These are phyloP conservation scores for Mormoops blainvillei DNA, from an alignment of 2,113 vertebrate species.

Conservation along the genomic window DNA sequence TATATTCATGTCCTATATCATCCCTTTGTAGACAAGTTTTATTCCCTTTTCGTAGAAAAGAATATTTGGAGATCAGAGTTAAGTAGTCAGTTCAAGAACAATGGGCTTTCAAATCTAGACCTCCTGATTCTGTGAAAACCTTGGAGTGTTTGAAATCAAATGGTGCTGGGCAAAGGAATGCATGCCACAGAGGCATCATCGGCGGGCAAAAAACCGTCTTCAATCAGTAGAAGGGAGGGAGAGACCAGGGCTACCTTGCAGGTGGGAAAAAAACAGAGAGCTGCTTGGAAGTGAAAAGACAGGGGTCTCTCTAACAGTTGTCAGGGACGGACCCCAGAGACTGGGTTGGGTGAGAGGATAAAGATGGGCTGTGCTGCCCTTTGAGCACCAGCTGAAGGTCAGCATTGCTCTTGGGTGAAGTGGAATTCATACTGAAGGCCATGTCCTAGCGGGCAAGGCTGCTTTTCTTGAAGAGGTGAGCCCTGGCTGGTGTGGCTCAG, in stretches of 20 bases:
- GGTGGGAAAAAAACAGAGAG: neutral
- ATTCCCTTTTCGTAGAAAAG: neutral
- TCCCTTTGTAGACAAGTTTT: neutral
- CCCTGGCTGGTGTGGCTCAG: too few relatives aligned
- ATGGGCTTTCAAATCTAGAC: neutral
- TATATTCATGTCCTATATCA: neutral
- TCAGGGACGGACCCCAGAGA: neutral
- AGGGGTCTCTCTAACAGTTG: neutral
- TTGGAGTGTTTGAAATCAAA: neutral
- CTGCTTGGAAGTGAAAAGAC: neutral
- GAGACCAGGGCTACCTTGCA: neutral
- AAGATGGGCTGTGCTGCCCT: neutral
- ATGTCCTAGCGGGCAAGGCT: neutral
- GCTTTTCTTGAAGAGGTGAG: neutral
- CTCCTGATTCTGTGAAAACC: neutral
- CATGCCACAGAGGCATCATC: neutral
- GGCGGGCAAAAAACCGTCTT: neutral
- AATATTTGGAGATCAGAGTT: neutral
- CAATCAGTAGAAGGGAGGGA: neutral
- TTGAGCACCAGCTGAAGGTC: neutral
- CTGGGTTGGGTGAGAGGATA: neutral
- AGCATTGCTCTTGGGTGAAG: neutral
- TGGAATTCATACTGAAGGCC: neutral
- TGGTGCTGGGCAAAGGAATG: neutral
- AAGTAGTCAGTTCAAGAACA: neutral